These are phyloP conservation scores for Dolichotis patagonum DNA, from an alignment of 2,113 vertebrate species.

Conservation along the genomic window DNA sequence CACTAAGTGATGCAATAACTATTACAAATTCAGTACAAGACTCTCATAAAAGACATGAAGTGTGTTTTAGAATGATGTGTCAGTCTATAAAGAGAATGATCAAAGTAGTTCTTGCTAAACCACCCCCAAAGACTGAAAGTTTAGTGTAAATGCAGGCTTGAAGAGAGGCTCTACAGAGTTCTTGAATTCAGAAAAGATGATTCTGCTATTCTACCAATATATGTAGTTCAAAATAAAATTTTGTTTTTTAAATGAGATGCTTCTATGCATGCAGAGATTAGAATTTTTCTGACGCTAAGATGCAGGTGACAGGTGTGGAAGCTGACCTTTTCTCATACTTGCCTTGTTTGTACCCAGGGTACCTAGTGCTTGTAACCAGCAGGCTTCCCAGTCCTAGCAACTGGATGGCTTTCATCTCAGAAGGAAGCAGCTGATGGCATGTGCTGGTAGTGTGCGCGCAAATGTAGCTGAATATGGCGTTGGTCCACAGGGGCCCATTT, in stretches of 20 bases:
- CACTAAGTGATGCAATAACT: not conserved
- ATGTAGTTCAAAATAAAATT: not conserved
- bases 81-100: not conserved
- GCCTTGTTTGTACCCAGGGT: not conserved
- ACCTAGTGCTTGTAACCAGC: not conserved
- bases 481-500: conserved; percentile 50
- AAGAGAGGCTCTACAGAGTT: not conserved
- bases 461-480: not conserved
- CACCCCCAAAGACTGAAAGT: not conserved
- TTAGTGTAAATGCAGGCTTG: not conserved
- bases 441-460: conserved; percentile 21
- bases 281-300: not conserved
- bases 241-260: not conserved
- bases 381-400: not conserved
- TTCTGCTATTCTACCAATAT: not conserved
- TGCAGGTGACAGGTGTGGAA: not conserved
- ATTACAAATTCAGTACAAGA: not conserved
- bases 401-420: conserved; percentile 1
- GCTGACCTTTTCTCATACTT: not conserved
- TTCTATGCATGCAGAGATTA: not conserved
- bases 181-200: not conserved
- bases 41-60: not conserved
- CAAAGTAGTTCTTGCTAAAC: conserved; percentile 33
- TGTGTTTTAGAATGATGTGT: not conserved
- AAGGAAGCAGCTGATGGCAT: conserved; percentile 34